Conservation (phyloP, 2,113 vertebrate genomes). For the Nanorana parkeri region DNA sequence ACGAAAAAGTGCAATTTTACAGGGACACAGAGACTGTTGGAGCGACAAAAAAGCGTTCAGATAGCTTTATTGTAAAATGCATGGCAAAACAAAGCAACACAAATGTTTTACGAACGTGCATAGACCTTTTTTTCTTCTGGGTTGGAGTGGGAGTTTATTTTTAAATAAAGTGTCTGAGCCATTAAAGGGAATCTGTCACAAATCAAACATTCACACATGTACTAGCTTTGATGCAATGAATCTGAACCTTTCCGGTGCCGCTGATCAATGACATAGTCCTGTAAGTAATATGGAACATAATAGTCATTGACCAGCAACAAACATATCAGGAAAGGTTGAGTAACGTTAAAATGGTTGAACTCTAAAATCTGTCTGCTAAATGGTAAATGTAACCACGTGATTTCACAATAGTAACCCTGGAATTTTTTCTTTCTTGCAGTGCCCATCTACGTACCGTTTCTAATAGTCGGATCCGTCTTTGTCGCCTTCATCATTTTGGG, state of each 20-base stretch:
- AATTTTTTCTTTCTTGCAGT: conserved; percentile 74
- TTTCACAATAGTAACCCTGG: background rate
- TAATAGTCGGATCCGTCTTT: conserved; percentile 96
- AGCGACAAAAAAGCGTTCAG: conserved; percentile 52
- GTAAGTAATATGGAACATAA: too few species aligned
- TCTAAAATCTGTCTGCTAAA: too few species aligned
- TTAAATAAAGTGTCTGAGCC: conserved; percentile 56
- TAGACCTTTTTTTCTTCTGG: conserved; percentile 38
- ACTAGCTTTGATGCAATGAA: too few species aligned
- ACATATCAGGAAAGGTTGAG: too few species aligned
- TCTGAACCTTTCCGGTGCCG: too few species aligned
- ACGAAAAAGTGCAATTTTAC: conserved; percentile 61
- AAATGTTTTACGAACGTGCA: conserved; percentile 49
- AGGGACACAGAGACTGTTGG: conserved; percentile 54
- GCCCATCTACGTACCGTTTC: conserved; percentile 97
- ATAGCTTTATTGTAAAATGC: conserved; percentile 63
- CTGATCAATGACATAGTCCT: too few species aligned
- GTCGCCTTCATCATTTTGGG: conserved; percentile 95
- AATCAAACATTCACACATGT: too few species aligned
- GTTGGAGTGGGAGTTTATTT: background rate
- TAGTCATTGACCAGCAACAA: too few species aligned
- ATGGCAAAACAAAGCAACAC: conserved; percentile 55
- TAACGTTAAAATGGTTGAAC: too few species aligned
- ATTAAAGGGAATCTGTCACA: background rate
- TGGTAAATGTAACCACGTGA: too few species aligned